Evolutionary conservation across 2,797 vertebrate genomes (phyloP).

Genomic region (Pseudomugil gertrudae): DNA sequence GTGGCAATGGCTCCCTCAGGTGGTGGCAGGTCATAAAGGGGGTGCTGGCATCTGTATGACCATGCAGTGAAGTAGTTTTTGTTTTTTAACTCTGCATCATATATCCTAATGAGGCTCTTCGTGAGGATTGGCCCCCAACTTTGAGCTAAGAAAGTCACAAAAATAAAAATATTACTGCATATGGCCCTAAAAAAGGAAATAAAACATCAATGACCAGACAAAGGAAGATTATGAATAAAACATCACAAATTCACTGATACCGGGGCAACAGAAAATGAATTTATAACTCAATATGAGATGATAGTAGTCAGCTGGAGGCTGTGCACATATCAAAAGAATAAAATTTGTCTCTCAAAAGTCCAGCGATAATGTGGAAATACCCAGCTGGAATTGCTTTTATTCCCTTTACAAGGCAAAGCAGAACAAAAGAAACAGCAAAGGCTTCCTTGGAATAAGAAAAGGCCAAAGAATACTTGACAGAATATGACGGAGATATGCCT

Average conservation of each 20-base stretch:
- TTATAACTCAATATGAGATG: not conserved
- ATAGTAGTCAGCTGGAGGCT: not conserved
- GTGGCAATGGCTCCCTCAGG: conserved; percentile 59
- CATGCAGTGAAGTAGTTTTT: not conserved
- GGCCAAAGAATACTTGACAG: not conserved
- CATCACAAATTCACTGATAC: not conserved
- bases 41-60: not conserved
- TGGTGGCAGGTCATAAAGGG: conserved; percentile 21
- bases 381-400: not conserved
- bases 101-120: not conserved
- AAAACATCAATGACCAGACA: too few species aligned
- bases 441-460: too few species aligned
- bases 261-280: not conserved
- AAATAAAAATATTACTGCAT: not conserved
- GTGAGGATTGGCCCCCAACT: not conserved
- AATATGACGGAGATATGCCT: not conserved
- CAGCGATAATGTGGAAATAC: not conserved
- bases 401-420: not conserved
- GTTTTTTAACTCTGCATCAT: not conserved
- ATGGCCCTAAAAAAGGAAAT: too few species aligned
- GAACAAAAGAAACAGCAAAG: not conserved
- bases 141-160: not conserved
- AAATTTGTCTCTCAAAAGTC: not conserved
- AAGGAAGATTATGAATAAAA: too few species aligned
- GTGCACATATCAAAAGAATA: conserved; percentile 3